Evolutionary conservation across 2,797 vertebrate genomes (phyloP).

Genomic region (Mionectes olivaceus): DNA sequence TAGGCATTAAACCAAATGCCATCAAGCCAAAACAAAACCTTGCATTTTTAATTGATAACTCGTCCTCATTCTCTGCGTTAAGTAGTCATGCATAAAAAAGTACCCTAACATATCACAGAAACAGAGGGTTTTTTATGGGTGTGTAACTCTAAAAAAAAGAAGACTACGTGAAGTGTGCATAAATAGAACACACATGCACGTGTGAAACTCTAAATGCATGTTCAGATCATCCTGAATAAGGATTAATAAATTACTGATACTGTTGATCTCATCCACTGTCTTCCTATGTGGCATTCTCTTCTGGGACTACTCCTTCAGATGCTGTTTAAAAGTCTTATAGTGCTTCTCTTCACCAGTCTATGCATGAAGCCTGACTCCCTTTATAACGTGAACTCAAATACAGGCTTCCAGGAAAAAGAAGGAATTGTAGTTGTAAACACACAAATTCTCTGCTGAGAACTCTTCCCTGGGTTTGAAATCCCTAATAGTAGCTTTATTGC

Average conservation of each 20-base stretch:
- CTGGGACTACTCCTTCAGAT: background rate
- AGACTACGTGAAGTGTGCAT: background rate
- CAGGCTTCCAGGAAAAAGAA: background rate
- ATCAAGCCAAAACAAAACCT: conserved; percentile 8
- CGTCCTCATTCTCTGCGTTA: background rate
- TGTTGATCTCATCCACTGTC: background rate
- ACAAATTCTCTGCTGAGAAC: background rate
- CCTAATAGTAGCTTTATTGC: background rate
- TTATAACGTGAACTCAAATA: background rate
- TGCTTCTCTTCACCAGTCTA: background rate
- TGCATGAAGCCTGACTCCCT: background rate
- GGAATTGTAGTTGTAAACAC: background rate
- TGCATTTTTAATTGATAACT: background rate
- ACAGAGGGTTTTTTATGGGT: background rate
- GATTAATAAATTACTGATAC: background rate
- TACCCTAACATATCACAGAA: background rate
- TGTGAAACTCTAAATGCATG: background rate
- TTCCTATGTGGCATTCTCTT: background rate
- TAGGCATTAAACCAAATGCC: background rate
- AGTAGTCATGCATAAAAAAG: background rate
- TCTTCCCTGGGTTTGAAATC: background rate
- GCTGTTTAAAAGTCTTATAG: background rate
- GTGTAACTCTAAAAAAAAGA: background rate
- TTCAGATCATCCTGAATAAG: background rate
- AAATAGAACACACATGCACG: background rate